A percentile compares a stretch with the other conserved stretches of the same genome.
These are phyloP conservation scores for Leucania comma DNA, from an alignment of 2,888 invertebrate genomes.

Conservation along the genomic window DNA sequence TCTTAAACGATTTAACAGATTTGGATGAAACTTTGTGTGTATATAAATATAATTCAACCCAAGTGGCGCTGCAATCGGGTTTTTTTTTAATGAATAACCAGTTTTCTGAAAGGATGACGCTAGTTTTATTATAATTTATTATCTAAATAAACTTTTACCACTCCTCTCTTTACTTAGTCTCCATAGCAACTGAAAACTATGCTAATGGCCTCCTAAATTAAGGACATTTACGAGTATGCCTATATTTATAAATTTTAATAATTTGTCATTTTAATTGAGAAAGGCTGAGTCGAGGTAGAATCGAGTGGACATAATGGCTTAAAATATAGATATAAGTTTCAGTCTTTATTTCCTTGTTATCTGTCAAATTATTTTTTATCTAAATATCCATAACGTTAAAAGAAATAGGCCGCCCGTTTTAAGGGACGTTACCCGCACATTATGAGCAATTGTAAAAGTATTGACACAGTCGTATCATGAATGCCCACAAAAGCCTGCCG, in stretches of 20 bases:
- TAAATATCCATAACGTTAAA: conserved; percentile 1
- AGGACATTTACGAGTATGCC: too few relatives aligned
- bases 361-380: neutral
- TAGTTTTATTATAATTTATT: neutral
- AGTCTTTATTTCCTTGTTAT: neutral
- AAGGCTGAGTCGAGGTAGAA: neutral
- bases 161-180: too few relatives aligned
- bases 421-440: conserved; percentile 41
- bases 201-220: too few relatives aligned
- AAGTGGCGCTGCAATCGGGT: too few relatives aligned
- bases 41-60: too few relatives aligned
- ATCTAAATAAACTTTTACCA: neutral
- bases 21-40: too few relatives aligned
- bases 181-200: too few relatives aligned
- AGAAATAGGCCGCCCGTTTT: conserved; percentile 29
- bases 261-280: neutral
- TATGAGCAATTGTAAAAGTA: conserved; percentile 60
- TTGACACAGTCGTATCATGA: conserved; percentile 61
- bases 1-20: too few relatives aligned
- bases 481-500: conserved; percentile 62
- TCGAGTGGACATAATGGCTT: neutral
- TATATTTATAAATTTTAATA: neutral
- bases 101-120: too few relatives aligned
- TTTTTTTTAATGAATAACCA: too few relatives aligned
- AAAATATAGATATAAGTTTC: neutral